phyloP scores from a whole-genome alignment of 2,888 invertebrate species.

The Drosophila melanosoma region DNA sequence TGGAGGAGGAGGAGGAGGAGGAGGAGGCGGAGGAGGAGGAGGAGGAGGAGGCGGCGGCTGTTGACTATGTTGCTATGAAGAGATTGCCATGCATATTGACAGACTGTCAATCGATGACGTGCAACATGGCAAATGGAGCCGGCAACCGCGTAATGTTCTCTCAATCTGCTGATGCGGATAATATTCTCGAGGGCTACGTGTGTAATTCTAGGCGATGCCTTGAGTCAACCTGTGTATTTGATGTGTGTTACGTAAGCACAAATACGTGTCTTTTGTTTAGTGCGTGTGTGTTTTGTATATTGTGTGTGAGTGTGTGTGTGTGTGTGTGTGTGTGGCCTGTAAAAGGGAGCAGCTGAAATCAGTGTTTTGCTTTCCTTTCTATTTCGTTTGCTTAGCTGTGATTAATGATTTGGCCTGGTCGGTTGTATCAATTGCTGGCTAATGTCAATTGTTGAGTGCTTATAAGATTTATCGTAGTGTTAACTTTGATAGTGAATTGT shows the following conservation, averaged over 20 bases:
- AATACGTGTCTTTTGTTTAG: conserved; percentile 10
- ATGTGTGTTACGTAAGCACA: background rate
- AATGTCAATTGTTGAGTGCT: conserved; percentile 21
- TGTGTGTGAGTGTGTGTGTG: conserved; percentile 19
- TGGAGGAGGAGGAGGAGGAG: background rate
- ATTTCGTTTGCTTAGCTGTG: conserved; percentile 3
- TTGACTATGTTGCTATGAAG: conserved; percentile 5
- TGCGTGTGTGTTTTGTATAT: conserved; percentile 1
- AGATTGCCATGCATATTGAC: conserved; percentile 25
- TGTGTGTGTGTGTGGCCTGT: background rate
- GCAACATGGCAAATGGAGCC: conserved; percentile 34
- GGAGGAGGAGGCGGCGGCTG: background rate
- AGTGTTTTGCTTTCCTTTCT: background rate
- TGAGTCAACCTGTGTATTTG: conserved; percentile 3
- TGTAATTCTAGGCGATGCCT: conserved; percentile 28
- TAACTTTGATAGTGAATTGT: conserved; percentile 39
- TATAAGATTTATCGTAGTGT: conserved; percentile 19
- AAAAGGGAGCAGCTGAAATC: background rate
- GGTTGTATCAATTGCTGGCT: conserved; percentile 22
- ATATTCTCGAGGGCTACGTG: conserved; percentile 41
- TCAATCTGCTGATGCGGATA: conserved; percentile 47
- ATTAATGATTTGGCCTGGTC: conserved; percentile 46
- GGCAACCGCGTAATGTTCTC: conserved; percentile 12
- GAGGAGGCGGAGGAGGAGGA: background rate
- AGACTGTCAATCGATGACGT: conserved; percentile 53